These are phyloP conservation scores for Fukomys damarensis DNA, from an alignment of 2,113 vertebrate species.

Conservation along the genomic window DNA sequence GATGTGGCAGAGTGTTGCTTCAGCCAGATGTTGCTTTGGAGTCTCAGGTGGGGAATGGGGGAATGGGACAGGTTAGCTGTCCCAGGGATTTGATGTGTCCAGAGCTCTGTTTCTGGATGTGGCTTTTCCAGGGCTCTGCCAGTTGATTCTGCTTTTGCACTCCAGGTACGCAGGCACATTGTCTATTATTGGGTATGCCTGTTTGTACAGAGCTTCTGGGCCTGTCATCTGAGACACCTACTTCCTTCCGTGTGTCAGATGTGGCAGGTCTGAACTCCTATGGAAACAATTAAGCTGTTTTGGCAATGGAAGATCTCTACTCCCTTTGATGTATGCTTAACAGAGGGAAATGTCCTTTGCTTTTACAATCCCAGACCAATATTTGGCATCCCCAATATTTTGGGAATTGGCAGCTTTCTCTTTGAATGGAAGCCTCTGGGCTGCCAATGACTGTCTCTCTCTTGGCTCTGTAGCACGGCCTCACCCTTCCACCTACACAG, in stretches of 20 bases:
- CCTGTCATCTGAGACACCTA: conserved; percentile 80
- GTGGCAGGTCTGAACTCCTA: conserved; percentile 85
- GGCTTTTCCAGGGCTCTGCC: background rate
- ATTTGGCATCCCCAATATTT: conserved; percentile 72
- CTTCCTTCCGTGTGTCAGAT: conserved; percentile 82
- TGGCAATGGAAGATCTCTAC: conserved; percentile 82
- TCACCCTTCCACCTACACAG: conserved; percentile 48
- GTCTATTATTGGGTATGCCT: conserved; percentile 61
- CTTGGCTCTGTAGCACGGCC: conserved; percentile 55
- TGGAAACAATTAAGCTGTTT: conserved; percentile 86
- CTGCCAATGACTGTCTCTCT: conserved; percentile 18
- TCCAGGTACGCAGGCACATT: background rate
- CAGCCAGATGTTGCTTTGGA: background rate
- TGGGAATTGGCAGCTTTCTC: conserved; percentile 70
- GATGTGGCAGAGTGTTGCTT: background rate
- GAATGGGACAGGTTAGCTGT: no score
- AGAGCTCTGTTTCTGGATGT: background rate
- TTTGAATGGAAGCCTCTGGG: conserved; percentile 77
- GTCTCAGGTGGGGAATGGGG: background rate
- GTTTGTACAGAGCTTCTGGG: conserved; percentile 71
- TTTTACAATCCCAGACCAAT: conserved; percentile 84
- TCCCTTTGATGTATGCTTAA: conserved; percentile 87
- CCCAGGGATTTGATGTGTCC: background rate
- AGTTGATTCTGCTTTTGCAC: background rate
- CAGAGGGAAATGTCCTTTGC: conserved; percentile 78